phyloP scores from a whole-genome alignment of 2,797 vertebrate genomes.

The Pelochelys cantorii region DNA sequence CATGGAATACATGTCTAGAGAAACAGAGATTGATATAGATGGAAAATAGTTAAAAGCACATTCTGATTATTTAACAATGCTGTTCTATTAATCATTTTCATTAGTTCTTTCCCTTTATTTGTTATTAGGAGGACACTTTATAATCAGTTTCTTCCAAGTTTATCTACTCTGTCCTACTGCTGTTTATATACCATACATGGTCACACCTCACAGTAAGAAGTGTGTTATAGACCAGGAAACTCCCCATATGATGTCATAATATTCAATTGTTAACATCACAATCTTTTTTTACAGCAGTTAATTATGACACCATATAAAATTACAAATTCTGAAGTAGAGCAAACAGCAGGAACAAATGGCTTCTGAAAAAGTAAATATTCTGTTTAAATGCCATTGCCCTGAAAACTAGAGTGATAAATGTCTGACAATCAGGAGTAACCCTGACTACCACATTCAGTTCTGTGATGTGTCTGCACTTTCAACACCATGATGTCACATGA shows the following conservation, averaged over 20 bases:
- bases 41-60: neutral
- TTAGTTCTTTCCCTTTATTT: neutral
- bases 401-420: rapidly evolving
- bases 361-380: neutral
- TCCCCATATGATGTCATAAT: neutral
- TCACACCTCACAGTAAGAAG: neutral
- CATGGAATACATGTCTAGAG: neutral
- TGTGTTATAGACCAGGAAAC: neutral
- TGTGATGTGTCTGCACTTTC: rapidly evolving
- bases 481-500: neutral
- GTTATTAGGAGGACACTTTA: neutral
- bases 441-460: neutral
- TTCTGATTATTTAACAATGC: neutral
- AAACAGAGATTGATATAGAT: neutral
- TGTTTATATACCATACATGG: neutral
- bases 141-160: neutral
- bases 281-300: neutral
- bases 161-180: neutral
- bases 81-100: neutral
- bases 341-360: neutral
- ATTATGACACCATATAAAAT: neutral
- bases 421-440: neutral
- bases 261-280: neutral
- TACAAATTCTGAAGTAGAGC: neutral
- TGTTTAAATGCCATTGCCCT: conserved; percentile 3